phyloP scores from a whole-genome alignment of 2,888 invertebrate species.

The Neoascia interrupta region DNA sequence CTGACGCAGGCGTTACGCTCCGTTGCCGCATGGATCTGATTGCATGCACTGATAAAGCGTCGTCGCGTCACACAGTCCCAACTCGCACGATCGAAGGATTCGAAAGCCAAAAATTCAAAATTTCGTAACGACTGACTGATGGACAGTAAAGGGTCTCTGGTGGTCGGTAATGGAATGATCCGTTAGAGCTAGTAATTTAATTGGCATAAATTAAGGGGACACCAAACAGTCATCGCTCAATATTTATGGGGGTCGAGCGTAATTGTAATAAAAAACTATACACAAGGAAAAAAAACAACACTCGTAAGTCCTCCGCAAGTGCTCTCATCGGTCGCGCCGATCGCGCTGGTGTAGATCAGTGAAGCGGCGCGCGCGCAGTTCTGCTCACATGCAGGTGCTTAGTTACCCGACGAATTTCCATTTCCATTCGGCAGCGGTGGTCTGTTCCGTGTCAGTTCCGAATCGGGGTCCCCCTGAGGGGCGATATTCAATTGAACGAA shows the following conservation, averaged over 20 bases:
- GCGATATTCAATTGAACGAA: constrained; percentile 57
- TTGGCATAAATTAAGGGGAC: constrained; percentile 68
- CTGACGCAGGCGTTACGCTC: constrained; percentile 56
- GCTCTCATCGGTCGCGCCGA: background rate
- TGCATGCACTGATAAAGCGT: constrained; percentile 68
- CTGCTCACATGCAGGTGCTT: constrained; percentile 58
- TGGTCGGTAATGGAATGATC: constrained; percentile 45
- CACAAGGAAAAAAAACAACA: constrained; percentile 2
- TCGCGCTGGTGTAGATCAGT: constrained; percentile 45
- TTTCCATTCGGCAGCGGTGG: constrained; percentile 33
- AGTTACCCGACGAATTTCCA: constrained; percentile 48
- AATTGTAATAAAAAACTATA: constrained; percentile 50
- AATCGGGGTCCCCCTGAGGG: constrained; percentile 37
- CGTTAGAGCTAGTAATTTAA: constrained; percentile 63
- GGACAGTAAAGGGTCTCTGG: too few relatives aligned
- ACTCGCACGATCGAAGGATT: constrained; percentile 57
- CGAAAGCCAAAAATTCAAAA: constrained; percentile 48
- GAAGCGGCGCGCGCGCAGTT: constrained; percentile 52
- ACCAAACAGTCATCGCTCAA: constrained; percentile 65
- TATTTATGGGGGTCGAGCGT: constrained; percentile 63
- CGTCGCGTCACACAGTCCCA: too few relatives aligned
- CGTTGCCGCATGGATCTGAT: constrained; percentile 60
- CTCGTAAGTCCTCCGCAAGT: constrained; percentile 23
- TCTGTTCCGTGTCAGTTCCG: constrained; percentile 59
- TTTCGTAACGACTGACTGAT: constrained; percentile 56